These are phyloP conservation scores for Dreissena polymorpha DNA, from an alignment of 1,140 invertebrate species.

Conservation along the genomic window DNA sequence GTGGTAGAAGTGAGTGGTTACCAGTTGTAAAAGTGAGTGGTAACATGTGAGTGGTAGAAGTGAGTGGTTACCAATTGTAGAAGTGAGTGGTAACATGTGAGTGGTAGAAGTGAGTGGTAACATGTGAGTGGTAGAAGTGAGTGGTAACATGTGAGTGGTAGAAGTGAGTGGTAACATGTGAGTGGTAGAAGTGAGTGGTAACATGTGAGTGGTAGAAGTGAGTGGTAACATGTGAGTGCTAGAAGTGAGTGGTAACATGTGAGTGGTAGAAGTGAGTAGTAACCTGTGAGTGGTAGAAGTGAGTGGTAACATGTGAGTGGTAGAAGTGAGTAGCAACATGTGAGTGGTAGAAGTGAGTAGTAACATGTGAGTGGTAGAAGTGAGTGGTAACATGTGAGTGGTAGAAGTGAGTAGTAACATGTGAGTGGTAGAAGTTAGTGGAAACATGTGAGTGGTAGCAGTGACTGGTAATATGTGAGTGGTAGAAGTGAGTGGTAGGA, in stretches of 20 bases:
- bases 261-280: not conserved
- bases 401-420: not conserved
- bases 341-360: not conserved
- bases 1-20: not conserved
- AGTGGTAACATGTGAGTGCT: too few species aligned
- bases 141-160: not conserved
- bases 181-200: not conserved
- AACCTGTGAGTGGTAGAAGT: not conserved
- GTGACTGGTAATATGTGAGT: not conserved
- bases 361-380: not conserved
- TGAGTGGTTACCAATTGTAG: too few species aligned
- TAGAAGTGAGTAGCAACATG: not conserved
- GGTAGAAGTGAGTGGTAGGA: not conserved
- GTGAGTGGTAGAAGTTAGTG: not conserved
- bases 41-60: not conserved
- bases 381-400: not conserved
- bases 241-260: not conserved
- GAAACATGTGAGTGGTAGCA: not conserved
- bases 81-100: too few species aligned
- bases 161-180: not conserved
- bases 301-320: not conserved
- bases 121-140: not conserved
- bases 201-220: not conserved
- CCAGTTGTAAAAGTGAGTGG: too few species aligned
- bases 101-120: not conserved